Evolutionary conservation across 1,140 invertebrate genomes (phyloP), one percentile per base, ranked within the genome.

Genomic region (Chelonus insularis): DNA sequence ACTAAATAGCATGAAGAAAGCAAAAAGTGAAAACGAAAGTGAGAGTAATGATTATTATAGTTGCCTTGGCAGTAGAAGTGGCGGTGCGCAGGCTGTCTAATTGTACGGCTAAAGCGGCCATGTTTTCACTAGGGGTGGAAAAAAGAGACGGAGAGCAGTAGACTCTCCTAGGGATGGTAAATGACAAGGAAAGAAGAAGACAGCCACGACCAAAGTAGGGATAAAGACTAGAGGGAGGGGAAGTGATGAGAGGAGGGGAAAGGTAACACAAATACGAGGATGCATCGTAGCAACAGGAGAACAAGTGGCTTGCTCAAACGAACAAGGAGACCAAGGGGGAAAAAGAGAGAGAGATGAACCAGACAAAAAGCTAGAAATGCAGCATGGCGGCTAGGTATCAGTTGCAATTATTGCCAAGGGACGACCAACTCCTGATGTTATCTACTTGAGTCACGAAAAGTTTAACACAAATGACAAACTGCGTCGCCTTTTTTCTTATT

Each of bases 321-420:
- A 58, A 50, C 34, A 41, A 36, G 41, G 20, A 55, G 62, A 55
- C 62, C 45, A 67, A 50, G 57, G 59, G 32, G 41, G 50, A 23
- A 50, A 29, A 32, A 29, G 25, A 29, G 25, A 29, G 25, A 29
- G n/a, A 56, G 25, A 56, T 58, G 63, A 54, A 12, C 68, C 68
- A 70, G 72, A 69, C 72, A 78, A 78, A 78, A 78, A 76, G 66
- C 71, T 77, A 74, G 72, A 76, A 77, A 78, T 77, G 71, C 73
- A 78, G 71, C 74, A 78, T 78, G 76, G 76, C 76, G 76, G 74
- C 75, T 71, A 72, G 60, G 71, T 73, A 76, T 75, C 72, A 72
- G 70, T 74, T 77, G 72, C 76, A 78, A 78, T 78, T 77, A 78
- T 76, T 75, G 72, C 73, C 69, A 72, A 75, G 70, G 70, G 70